Percentiles rank a stretch among this genome's conserved stretches.
Evolutionary conservation across 1,140 invertebrate genomes (phyloP).

Genomic region (Augochlora pura): DNA sequence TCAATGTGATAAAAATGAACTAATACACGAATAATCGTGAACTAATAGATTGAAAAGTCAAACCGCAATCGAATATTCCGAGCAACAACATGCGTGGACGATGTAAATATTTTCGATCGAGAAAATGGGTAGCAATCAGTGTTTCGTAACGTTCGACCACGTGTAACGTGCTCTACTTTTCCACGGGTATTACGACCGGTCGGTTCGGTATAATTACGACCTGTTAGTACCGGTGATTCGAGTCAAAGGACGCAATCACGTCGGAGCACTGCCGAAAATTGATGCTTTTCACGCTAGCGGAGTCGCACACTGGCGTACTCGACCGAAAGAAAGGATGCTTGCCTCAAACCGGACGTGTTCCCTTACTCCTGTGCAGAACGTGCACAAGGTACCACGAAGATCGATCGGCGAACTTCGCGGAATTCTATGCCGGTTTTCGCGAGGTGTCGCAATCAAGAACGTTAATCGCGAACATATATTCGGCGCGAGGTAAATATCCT

Average conservation of each 20-base stretch:
- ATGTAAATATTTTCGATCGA: conserved; percentile 5
- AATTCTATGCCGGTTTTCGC: not conserved
- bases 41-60: too few relatives aligned
- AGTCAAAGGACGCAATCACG: not conserved
- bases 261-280: conserved; percentile 27
- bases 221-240: conserved; percentile 32
- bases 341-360: too few relatives aligned
- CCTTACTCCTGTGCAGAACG: not conserved
- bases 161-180: conserved; percentile 7
- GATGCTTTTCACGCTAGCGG: not conserved
- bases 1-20: too few relatives aligned
- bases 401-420: not conserved
- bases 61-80: too few relatives aligned
- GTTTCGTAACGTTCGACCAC: not conserved
- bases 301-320: too few relatives aligned
- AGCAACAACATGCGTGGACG: not conserved
- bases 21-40: too few relatives aligned
- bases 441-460: not conserved
- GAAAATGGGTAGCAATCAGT: not conserved
- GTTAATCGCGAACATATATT: not conserved
- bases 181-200: conserved; percentile 7
- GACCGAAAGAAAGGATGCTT: too few relatives aligned
- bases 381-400: not conserved
- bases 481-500: not conserved
- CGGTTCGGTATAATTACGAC: conserved; percentile 25